phyloP scores from a whole-genome alignment of 2,113 vertebrate species.

The Polypterus senegalus region DNA sequence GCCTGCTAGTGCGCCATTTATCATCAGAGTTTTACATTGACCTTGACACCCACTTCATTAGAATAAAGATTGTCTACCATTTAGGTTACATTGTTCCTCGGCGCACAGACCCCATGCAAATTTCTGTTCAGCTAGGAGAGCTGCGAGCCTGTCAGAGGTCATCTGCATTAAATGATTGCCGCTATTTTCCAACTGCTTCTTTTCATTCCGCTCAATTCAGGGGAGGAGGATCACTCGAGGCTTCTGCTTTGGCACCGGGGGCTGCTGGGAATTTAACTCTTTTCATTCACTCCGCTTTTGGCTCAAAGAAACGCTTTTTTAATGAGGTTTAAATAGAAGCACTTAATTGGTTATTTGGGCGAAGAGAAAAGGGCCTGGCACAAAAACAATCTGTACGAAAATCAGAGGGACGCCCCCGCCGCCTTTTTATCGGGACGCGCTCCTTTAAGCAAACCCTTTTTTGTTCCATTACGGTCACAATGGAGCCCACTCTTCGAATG shows the following conservation, averaged over 20 bases:
- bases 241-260: slow-evolving; percentile 60
- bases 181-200: slow-evolving; percentile 79
- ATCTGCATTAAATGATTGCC: slow-evolving; percentile 82
- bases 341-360: slow-evolving; percentile 18
- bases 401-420: background rate
- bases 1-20: slow-evolving; percentile 74
- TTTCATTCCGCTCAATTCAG: slow-evolving; percentile 75
- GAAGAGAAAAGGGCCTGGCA: slow-evolving; percentile 8
- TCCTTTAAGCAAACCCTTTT: slow-evolving; percentile 19
- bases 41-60: slow-evolving; percentile 97
- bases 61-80: slow-evolving; percentile 97
- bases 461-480: slow-evolving; percentile 8
- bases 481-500: slow-evolving; percentile 15
- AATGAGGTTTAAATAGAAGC: slow-evolving; percentile 23
- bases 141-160: slow-evolving; percentile 73
- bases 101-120: slow-evolving; percentile 78
- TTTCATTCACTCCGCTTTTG: slow-evolving; percentile 41
- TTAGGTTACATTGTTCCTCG: slow-evolving; percentile 87
- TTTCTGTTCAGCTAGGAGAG: slow-evolving; percentile 73
- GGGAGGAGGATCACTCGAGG: slow-evolving; percentile 66
- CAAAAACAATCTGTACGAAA: slow-evolving; percentile 3
- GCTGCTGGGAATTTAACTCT: slow-evolving; percentile 73
- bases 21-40: slow-evolving; percentile 85
- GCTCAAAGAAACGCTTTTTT: slow-evolving; percentile 22
- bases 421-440: background rate